Evolutionary conservation across 2,113 vertebrate genomes (phyloP).

Genomic region (Polypterus bichir): DNA sequence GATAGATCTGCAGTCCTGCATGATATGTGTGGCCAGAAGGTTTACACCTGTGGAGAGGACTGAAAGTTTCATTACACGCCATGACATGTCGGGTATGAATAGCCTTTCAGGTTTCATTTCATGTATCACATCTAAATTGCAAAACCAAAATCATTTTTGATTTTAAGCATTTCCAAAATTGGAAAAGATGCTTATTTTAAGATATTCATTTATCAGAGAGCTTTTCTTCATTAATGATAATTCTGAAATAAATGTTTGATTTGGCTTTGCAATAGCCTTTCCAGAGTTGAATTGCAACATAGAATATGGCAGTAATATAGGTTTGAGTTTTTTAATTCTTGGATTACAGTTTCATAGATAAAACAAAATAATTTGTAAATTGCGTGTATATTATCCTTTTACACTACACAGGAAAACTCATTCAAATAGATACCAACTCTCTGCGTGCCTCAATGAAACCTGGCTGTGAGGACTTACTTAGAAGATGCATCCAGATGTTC

Average conservation of each 20-base stretch:
- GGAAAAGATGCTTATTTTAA: no score
- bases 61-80: constrained; percentile 86
- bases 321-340: no score
- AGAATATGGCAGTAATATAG: no score
- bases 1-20: constrained; percentile 90
- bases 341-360: not conserved
- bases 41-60: constrained; percentile 76
- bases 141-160: no score
- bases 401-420: constrained; percentile 69
- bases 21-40: constrained; percentile 93
- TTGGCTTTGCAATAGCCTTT: no score
- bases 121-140: no score
- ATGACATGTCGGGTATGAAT: constrained; percentile 82
- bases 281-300: no score
- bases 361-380: not conserved
- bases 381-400: constrained; percentile 17
- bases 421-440: constrained; percentile 84
- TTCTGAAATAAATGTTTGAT: no score
- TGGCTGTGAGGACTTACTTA: constrained; percentile 86
- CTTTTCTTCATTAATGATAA: no score
- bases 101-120: not conserved
- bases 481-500: constrained; percentile 89
- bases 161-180: no score
- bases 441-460: constrained; percentile 86
- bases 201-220: no score